phyloP scores from a whole-genome alignment of 2,888 invertebrate genomes.

The Autographa gamma region DNA sequence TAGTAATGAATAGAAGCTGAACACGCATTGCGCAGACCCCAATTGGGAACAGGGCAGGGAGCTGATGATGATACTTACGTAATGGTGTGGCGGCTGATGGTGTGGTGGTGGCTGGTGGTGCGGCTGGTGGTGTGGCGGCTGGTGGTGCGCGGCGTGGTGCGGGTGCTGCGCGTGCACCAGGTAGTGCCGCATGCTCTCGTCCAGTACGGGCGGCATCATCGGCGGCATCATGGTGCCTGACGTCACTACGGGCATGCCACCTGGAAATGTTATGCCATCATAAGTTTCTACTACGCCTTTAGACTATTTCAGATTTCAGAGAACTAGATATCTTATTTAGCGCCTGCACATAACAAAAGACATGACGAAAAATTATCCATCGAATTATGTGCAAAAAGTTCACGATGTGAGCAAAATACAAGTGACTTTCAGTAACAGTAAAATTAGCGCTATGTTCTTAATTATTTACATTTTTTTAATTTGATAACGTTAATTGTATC shows the following conservation, averaged over 20 bases:
- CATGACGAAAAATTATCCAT: neutral
- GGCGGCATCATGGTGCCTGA: slow-evolving; percentile 92
- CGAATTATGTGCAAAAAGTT: neutral
- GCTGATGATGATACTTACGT: slow-evolving; percentile 86
- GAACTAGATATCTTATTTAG: too few species aligned
- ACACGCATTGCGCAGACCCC: too few species aligned
- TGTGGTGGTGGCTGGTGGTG: slow-evolving; percentile 92
- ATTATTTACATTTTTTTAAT: slow-evolving; percentile 50
- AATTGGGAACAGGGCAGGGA: too few species aligned
- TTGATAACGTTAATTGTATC: slow-evolving; percentile 52
- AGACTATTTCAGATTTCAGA: too few species aligned
- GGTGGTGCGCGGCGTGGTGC: slow-evolving; percentile 88
- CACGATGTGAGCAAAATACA: neutral
- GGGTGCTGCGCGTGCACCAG: slow-evolving; percentile 90
- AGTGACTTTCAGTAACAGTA: slow-evolving; percentile 15
- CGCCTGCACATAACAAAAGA: neutral
- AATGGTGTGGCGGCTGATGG: slow-evolving; percentile 91
- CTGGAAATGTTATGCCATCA: slow-evolving; percentile 64
- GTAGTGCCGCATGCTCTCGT: slow-evolving; percentile 97
- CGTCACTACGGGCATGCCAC: slow-evolving; percentile 95
- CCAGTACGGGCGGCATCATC: slow-evolving; percentile 97
- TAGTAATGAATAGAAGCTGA: too few species aligned
- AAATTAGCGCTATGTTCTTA: slow-evolving; percentile 34
- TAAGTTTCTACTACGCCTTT: neutral
- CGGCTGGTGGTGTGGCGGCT: slow-evolving; percentile 85